phyloP scores from a whole-genome alignment of 1,140 invertebrate genomes.

The Musca domestica region DNA sequence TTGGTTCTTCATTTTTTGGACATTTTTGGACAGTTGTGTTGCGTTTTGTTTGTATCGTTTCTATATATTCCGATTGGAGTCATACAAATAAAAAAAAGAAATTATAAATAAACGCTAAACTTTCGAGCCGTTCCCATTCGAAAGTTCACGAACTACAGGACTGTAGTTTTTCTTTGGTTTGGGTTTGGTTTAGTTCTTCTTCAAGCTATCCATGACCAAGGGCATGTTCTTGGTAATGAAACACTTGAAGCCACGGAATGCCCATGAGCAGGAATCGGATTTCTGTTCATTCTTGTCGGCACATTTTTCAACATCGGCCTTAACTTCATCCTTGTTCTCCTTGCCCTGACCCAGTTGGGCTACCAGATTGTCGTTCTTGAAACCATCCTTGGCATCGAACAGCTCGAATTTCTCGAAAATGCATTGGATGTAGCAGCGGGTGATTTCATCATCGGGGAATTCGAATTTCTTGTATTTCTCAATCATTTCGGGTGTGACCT shows the following conservation, averaged over 20 bases:
- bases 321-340: conserved; percentile 42
- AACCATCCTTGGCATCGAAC: conserved; percentile 47
- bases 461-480: conserved; percentile 51
- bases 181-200: conserved; percentile 41
- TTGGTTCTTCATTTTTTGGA: neutral
- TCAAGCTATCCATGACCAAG: conserved; percentile 48
- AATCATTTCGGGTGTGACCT: conserved; percentile 44
- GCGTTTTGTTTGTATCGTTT: neutral
- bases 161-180: neutral
- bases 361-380: conserved; percentile 47
- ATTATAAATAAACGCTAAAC: neutral
- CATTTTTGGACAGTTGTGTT: neutral
- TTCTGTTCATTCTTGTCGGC: conserved; percentile 52
- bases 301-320: conserved; percentile 48
- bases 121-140: neutral
- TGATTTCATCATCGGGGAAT: conserved; percentile 52
- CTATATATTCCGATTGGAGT: no score
- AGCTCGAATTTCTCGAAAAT: conserved; percentile 50
- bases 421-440: conserved; percentile 51
- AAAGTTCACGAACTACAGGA: no score
- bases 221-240: conserved; percentile 50
- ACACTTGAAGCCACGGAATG: conserved; percentile 51
- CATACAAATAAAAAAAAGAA: no score
- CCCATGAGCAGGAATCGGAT: conserved; percentile 43
- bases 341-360: conserved; percentile 47